Conservation (phyloP, 1,140 invertebrate species). For the Manduca sexta region DNA sequence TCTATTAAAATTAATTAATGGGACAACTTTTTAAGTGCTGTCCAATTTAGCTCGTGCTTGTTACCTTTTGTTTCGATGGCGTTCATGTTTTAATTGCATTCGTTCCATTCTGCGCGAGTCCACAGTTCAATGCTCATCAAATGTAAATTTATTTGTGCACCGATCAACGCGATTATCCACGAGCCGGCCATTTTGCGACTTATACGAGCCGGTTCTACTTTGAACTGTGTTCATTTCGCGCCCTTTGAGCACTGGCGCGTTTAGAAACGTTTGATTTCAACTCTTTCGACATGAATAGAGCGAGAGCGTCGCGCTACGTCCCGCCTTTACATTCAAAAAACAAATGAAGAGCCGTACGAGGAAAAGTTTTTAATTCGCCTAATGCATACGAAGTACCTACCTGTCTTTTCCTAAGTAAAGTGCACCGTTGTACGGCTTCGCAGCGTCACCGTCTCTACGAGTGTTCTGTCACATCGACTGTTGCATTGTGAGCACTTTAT, state of each 20-base stretch:
- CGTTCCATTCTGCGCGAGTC: conserved; percentile 8
- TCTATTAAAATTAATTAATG: too few relatives aligned
- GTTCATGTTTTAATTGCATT: neutral
- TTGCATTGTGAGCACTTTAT: conserved; percentile 56
- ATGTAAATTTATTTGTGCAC: conserved; percentile 45
- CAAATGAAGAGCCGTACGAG: conserved; percentile 47
- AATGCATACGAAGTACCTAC: conserved; percentile 55
- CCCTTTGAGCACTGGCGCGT: conserved; percentile 42
- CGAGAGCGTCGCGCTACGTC: conserved; percentile 23
- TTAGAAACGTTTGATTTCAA: conserved; percentile 58
- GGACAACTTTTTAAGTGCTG: too few relatives aligned
- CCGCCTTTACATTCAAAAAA: conserved; percentile 41
- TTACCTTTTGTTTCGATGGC: too few relatives aligned
- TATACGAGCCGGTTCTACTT: conserved; percentile 46
- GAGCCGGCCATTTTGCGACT: conserved; percentile 24
- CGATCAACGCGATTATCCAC: conserved; percentile 43
- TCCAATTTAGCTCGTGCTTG: too few relatives aligned
- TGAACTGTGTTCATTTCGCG: conserved; percentile 55
- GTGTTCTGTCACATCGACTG: conserved; percentile 49
- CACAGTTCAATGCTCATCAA: conserved; percentile 26
- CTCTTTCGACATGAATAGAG: conserved; percentile 37
- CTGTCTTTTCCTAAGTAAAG: conserved; percentile 51
- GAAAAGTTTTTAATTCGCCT: conserved; percentile 67
- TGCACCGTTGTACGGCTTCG: conserved; percentile 45
- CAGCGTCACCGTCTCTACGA: conserved; percentile 23